Percentiles rank a stretch among this genome's conserved stretches.
These are phyloP conservation scores for Danio albolineatus DNA, from an alignment of 2,797 vertebrate species.

Conservation along the genomic window DNA sequence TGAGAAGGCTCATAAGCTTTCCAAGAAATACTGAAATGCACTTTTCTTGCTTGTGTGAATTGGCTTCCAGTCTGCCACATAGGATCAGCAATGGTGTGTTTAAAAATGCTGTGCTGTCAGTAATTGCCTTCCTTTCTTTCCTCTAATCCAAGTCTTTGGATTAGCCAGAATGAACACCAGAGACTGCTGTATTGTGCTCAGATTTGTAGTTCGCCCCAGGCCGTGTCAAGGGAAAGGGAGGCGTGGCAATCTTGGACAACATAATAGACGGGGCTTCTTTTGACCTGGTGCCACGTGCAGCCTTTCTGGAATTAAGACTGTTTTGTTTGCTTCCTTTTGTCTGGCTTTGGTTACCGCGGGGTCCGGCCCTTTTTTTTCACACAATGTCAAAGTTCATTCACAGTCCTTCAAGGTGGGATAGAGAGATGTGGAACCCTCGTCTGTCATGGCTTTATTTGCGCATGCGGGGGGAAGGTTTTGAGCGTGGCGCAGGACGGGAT, in stretches of 20 bases:
- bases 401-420: slow-evolving; percentile 49
- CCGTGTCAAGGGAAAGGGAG: slow-evolving; percentile 25
- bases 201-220: slow-evolving; percentile 37
- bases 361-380: slow-evolving; percentile 18
- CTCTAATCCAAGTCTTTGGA: slow-evolving; percentile 44
- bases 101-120: neutral
- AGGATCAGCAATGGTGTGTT: neutral
- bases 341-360: slow-evolving; percentile 12
- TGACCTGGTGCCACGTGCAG: slow-evolving; percentile 42
- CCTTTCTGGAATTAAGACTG: neutral
- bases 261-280: slow-evolving; percentile 25
- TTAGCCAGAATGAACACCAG: neutral
- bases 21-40: neutral
- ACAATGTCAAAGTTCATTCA: slow-evolving; percentile 53
- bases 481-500: slow-evolving; percentile 68
- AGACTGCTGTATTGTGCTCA: slow-evolving; percentile 10
- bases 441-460: slow-evolving; percentile 50
- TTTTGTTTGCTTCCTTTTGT: slow-evolving; percentile 32
- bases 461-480: slow-evolving; percentile 72
- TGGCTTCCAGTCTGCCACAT: neutral
- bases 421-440: slow-evolving; percentile 74
- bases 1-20: neutral
- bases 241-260: slow-evolving; percentile 32
- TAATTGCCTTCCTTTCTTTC: slow-evolving; percentile 4
- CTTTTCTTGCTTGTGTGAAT: neutral